Percentiles rank a stretch among this genome's conserved stretches.
Evolutionary conservation across 2,888 invertebrate genomes (phyloP).

Genomic region (Tolmerus cingulatus): DNA sequence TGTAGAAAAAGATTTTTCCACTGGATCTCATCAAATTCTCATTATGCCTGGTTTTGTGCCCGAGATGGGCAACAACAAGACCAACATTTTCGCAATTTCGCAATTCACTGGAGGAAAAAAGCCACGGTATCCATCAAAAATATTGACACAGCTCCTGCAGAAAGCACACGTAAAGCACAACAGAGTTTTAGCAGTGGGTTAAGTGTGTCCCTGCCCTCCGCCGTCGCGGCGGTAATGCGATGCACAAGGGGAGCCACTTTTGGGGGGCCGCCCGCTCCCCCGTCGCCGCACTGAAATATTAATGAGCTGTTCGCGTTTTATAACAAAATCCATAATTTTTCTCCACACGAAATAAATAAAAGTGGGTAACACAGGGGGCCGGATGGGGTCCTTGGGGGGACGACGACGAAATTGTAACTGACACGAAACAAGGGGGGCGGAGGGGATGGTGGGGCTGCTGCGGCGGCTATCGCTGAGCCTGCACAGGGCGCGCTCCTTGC

Average conservation of each 20-base stretch:
- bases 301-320: conserved; percentile 43
- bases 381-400: not conserved
- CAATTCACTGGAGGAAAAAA: not conserved
- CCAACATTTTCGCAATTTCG: not conserved
- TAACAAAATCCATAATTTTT: conserved; percentile 38
- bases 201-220: not conserved
- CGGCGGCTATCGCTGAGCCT: not conserved
- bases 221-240: not conserved
- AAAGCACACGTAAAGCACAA: not conserved
- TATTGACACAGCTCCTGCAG: not conserved
- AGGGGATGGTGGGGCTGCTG: not conserved
- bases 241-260: not conserved
- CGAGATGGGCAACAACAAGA: not conserved
- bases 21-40: not conserved
- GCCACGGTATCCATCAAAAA: not conserved
- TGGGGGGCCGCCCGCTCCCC: not conserved
- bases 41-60: not conserved
- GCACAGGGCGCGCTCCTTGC: not conserved
- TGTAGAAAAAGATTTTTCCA: not conserved
- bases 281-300: conserved; percentile 19
- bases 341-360: conserved; percentile 25
- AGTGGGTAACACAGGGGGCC: not conserved
- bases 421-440: conserved; percentile 5
- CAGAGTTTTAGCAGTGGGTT: conserved; percentile 13
- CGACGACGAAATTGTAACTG: conserved; percentile 12